These are phyloP conservation scores for Pterostichus madidus DNA, from an alignment of 2,888 invertebrate genomes.

Conservation along the genomic window DNA sequence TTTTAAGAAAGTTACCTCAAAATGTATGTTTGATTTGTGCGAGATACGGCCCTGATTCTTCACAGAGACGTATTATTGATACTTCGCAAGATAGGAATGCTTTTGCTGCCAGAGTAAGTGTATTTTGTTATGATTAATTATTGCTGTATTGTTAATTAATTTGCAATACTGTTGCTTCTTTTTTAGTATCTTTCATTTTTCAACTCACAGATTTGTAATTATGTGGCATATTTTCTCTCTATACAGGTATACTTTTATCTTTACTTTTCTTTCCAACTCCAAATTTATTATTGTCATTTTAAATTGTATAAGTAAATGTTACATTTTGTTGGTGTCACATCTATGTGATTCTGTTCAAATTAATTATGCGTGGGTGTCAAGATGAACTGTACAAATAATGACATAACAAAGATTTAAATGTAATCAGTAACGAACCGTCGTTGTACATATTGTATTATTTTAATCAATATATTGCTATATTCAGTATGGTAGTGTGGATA, in stretches of 20 bases:
- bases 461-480: no score
- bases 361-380: no score
- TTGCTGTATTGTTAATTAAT: slow-evolving; percentile 16
- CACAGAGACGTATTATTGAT: slow-evolving; percentile 81
- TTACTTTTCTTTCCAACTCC: neutral
- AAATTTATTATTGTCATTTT: no score
- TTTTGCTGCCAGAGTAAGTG: slow-evolving; percentile 84
- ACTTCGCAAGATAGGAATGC: slow-evolving; percentile 83
- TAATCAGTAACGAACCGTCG: no score
- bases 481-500: no score
- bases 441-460: no score
- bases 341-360: no score
- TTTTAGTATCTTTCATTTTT: slow-evolving; percentile 43
- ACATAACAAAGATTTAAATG: no score
- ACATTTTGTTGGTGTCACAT: no score
- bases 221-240: slow-evolving; percentile 46
- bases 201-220: slow-evolving; percentile 37
- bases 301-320: no score
- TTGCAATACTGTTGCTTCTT: slow-evolving; percentile 47
- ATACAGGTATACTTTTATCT: slow-evolving; percentile 31
- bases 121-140: neutral
- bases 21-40: slow-evolving; percentile 92
- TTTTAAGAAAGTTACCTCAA: slow-evolving; percentile 89
- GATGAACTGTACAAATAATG: no score
- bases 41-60: slow-evolving; percentile 78